Base-by-base conservation (phyloP, 2,113 vertebrate species). In the Copsychus sechellarum region DNA sequence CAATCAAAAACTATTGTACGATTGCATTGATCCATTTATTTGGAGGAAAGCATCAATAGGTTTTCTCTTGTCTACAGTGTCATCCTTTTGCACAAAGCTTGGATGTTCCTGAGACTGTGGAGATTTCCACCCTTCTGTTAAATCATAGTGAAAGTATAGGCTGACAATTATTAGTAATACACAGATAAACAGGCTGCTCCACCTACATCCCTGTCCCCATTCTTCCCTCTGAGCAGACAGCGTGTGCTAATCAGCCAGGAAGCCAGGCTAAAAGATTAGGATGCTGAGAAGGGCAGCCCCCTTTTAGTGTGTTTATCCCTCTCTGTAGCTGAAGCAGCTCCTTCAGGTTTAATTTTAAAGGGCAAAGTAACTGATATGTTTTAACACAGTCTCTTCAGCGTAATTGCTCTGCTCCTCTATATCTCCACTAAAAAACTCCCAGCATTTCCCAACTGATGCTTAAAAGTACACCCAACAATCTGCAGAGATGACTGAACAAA, bases 401-500 rank as follows among this genome's bases (percentile, higher is more conserved):
- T 86, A 84, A 78, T 74, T 84, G 34, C 31, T 90, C 43, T 2
- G 26, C 60, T 67, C 45, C 90, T 71, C 42, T 51, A 3, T 57
- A 74, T 53, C 82, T 57, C 61, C 66, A 8, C 69, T 72, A n/a
- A 86, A 96, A 88, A 78, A 12, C 26, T 78, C 34, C 34, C 21
- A 66, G 40, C 24, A 12, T 66, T 82, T 83, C 92, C 84, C 85
- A 76, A 7, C 0, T 71, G 51, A 45, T 90, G 21, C 72, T 86
- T 90, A 74, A 50, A 66, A 80, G 58, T 20, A 25, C 48, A 58
- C 17, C 50, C 47, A 82, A 36, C 71, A 92, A 67, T 71, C 88
- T 90, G 56, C 76, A 88, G 71, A 85, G 45, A 58, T 47, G 54
- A 22, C 61, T 81, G 73, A 95, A 77, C 84, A 96, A 86, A 89